These are phyloP conservation scores for Gallinago jamesoni DNA, from an alignment of 2,113 vertebrate species.

Conservation along the genomic window DNA sequence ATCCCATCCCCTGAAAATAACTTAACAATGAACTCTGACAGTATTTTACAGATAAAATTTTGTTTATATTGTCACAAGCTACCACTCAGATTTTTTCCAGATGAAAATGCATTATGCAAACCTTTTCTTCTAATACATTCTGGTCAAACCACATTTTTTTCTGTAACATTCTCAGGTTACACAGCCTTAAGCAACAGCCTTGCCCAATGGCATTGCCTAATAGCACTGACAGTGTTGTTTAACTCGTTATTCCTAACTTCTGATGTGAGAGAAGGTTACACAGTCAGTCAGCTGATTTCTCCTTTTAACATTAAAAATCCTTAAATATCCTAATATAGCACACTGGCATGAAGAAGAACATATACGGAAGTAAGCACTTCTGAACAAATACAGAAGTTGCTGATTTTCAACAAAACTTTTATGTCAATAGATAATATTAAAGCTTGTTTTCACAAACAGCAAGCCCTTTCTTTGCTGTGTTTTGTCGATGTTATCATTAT, in stretches of 20 bases:
- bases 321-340: neutral
- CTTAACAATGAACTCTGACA: neutral
- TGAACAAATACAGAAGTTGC: neutral
- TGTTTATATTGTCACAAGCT: neutral
- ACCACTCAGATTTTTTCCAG: neutral
- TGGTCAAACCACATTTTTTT: conserved; percentile 23
- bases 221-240: neutral
- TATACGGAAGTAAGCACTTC: neutral
- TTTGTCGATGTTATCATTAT: neutral
- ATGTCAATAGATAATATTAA: neutral
- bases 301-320: neutral
- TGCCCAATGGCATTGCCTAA: conserved; percentile 40
- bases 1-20: neutral
- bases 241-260: neutral
- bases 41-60: neutral
- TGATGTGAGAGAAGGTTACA: neutral
- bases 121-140: neutral
- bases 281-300: neutral
- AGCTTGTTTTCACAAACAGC: neutral
- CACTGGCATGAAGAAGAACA: neutral
- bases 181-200: neutral
- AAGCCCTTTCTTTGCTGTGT: neutral
- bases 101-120: neutral
- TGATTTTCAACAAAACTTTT: neutral
- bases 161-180: neutral